Conservation (phyloP, 1,140 invertebrate species). For the Cyclargus thomasi region DNA sequence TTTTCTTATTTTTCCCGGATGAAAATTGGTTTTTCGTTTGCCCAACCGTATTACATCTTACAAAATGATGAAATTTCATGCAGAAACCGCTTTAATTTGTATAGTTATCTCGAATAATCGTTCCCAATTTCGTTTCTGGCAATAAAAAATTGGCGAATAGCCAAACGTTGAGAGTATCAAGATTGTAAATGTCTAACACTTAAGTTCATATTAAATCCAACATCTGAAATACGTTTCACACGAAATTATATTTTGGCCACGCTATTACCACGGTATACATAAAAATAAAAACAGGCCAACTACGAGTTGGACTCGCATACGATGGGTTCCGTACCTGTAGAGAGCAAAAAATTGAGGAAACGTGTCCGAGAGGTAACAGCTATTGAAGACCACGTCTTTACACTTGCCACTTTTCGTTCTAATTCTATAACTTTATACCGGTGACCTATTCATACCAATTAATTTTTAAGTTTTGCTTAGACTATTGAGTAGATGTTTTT, state of each 20-base stretch:
- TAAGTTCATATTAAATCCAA: conserved; percentile 11
- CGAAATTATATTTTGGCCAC: background rate
- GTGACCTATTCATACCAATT: no score
- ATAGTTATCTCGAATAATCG: background rate
- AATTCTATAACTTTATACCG: no score
- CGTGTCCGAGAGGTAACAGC: no score
- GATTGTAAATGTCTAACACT: conserved; percentile 16
- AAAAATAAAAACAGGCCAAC: no score
- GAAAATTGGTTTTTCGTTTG: background rate
- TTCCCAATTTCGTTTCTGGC: conserved; percentile 7
- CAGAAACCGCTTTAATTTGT: background rate
- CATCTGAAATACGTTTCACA: background rate
- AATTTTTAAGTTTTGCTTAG: no score
- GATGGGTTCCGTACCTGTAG: no score
- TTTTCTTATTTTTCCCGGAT: no score
- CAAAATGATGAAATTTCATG: background rate
- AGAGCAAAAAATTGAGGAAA: no score
- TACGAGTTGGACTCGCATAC: no score
- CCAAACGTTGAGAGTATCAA: conserved; percentile 17
- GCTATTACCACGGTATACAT: background rate
- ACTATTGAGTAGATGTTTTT: no score
- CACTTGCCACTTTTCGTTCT: no score
- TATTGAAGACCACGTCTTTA: no score
- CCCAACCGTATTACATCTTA: background rate
- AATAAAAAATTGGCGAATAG: conserved; percentile 16